A percentile compares a stretch with the other conserved stretches of the same genome.
These are phyloP conservation scores for Helicoverpa assulta DNA, from an alignment of 2,888 invertebrate genomes.

Conservation along the genomic window DNA sequence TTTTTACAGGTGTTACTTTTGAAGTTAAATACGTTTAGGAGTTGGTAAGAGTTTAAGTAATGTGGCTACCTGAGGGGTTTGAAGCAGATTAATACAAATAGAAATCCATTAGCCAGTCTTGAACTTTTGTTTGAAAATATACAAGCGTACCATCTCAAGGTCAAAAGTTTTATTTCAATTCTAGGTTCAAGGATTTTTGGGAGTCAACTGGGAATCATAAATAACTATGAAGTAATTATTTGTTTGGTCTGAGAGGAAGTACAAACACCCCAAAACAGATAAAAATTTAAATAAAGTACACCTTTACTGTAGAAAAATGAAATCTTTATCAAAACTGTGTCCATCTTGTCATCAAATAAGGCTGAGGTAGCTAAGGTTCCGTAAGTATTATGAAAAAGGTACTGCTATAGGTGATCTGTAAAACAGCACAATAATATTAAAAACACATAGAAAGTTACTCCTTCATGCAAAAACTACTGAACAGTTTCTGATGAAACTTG, in stretches of 20 bases:
- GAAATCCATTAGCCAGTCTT: neutral
- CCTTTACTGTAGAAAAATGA: too few species aligned
- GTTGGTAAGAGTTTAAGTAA: neutral
- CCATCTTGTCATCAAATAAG: neutral
- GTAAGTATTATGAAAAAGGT: neutral
- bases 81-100: neutral
- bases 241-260: too few species aligned
- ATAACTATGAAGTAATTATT: too few species aligned
- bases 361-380: neutral
- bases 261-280: too few species aligned
- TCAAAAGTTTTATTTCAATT: too few species aligned
- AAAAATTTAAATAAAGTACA: too few species aligned
- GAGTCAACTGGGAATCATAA: too few species aligned
- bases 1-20: slow-evolving; percentile 36
- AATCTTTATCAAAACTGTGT: neutral
- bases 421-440: neutral
- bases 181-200: too few species aligned
- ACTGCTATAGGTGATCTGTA: neutral
- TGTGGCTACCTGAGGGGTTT: neutral
- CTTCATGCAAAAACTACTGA: too few species aligned
- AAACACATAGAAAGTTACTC: too few species aligned
- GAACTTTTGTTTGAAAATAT: neutral
- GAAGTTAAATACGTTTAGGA: neutral
- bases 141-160: too few species aligned
- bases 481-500: neutral